phyloP scores from a whole-genome alignment of 2,888 invertebrate species.

The Tenthredo livida region DNA sequence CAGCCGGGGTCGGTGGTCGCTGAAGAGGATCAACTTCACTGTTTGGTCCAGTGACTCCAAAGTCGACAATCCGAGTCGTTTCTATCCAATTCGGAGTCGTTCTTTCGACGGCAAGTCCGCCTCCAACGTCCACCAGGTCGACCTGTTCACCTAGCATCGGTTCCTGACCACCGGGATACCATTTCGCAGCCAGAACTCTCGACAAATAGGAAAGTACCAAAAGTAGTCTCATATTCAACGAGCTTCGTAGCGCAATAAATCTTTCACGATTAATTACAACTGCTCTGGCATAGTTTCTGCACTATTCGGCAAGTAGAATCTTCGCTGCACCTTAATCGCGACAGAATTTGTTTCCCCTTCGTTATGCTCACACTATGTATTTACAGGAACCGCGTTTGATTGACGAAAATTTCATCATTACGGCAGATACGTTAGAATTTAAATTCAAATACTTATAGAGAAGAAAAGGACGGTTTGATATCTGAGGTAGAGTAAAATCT shows the following conservation, averaged over 20 bases:
- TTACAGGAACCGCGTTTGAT: neutral
- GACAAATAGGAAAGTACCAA: conserved; percentile 4
- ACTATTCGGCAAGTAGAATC: neutral
- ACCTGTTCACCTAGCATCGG: conserved; percentile 60
- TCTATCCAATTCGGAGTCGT: conserved; percentile 26
- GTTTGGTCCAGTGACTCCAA: neutral
- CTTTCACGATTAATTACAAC: neutral
- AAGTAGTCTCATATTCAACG: conserved; percentile 1
- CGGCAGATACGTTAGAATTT: neutral
- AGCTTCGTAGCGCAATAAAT: neutral
- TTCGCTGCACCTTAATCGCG: neutral
- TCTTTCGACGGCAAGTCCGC: neutral
- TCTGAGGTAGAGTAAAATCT: neutral
- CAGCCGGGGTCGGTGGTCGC: neutral
- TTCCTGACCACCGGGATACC: conserved; percentile 31
- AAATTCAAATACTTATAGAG: neutral
- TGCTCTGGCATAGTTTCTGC: neutral
- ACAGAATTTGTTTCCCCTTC: neutral
- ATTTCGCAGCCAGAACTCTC: conserved; percentile 22
- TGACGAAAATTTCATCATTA: neutral
- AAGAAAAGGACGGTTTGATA: neutral
- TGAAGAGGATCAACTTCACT: conserved; percentile 23
- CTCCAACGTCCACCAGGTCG: conserved; percentile 58
- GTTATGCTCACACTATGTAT: neutral
- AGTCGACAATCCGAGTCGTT: neutral